Percentiles rank a stretch among this genome's conserved stretches.
phyloP scores from a whole-genome alignment of 2,888 invertebrate genomes.

The Microplitis manilae region DNA sequence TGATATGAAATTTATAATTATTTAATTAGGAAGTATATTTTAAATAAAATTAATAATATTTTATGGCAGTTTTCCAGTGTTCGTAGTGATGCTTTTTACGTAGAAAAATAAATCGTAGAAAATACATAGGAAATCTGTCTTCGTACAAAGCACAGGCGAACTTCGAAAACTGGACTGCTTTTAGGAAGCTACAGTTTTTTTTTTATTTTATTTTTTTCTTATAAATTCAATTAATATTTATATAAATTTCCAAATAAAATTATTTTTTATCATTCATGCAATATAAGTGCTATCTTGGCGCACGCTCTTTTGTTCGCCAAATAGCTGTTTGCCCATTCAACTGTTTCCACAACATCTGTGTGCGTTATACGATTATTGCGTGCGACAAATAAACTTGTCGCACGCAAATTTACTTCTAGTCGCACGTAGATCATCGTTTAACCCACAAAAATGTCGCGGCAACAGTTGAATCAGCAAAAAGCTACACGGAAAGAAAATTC shows the following conservation, averaged over 20 bases:
- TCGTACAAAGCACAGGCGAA: slow-evolving; percentile 49
- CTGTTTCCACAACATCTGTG: no score
- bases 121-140: slow-evolving; percentile 55
- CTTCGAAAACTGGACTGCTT: slow-evolving; percentile 44
- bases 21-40: not conserved
- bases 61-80: slow-evolving; percentile 38
- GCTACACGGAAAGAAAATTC: no score
- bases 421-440: no score
- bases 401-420: no score
- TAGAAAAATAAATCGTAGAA: slow-evolving; percentile 54
- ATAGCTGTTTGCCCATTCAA: no score
- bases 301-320: no score
- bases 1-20: slow-evolving; percentile 11
- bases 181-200: slow-evolving; percentile 15
- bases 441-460: no score
- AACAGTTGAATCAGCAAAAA: no score
- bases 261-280: no score
- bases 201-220: slow-evolving; percentile 28
- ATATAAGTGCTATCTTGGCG: no score
- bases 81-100: slow-evolving; percentile 51
- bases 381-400: no score
- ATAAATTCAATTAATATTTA: not conserved
- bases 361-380: no score
- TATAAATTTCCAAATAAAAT: not conserved
- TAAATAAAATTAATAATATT: not conserved